A percentile compares a stretch with the other conserved stretches of the same genome.
phyloP scores from a whole-genome alignment of 2,113 vertebrate genomes.

The Hypomesus transpacificus region DNA sequence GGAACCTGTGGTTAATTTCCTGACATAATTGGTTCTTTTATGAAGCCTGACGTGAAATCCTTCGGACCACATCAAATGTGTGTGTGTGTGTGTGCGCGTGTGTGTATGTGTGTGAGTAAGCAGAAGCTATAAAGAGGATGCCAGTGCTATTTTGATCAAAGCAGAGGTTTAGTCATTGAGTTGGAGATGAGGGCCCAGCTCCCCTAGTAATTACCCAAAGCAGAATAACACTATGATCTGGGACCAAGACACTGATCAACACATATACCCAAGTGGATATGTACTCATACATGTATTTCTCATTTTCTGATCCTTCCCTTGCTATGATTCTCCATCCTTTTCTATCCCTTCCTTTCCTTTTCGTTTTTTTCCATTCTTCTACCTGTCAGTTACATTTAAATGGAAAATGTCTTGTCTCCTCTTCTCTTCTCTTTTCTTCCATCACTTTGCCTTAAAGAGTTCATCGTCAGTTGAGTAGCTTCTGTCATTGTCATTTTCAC shows the following conservation, averaged over 20 bases:
- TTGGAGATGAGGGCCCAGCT: neutral
- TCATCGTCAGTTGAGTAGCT: slow-evolving; percentile 30
- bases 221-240: neutral
- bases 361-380: neutral
- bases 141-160: slow-evolving; percentile 11
- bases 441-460: slow-evolving; percentile 24
- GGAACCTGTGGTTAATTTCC: slow-evolving; percentile 40
- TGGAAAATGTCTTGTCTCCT: neutral
- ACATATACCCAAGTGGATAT: neutral
- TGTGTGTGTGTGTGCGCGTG: neutral
- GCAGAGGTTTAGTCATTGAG: slow-evolving; percentile 3
- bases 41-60: slow-evolving; percentile 35
- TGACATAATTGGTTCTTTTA: slow-evolving; percentile 43
- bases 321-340: neutral
- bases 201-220: neutral
- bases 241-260: neutral
- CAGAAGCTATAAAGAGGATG: neutral
- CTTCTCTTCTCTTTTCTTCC: slow-evolving; percentile 4
- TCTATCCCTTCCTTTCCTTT: neutral
- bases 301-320: neutral
- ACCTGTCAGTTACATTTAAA: slow-evolving; percentile 10
- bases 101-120: slow-evolving; percentile 12
- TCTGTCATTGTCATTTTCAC: slow-evolving; percentile 34
- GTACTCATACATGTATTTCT: neutral
- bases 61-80: slow-evolving; percentile 39